Evolutionary conservation across 2,113 vertebrate genomes (phyloP).

Genomic region (Malaclemys terrapin): DNA sequence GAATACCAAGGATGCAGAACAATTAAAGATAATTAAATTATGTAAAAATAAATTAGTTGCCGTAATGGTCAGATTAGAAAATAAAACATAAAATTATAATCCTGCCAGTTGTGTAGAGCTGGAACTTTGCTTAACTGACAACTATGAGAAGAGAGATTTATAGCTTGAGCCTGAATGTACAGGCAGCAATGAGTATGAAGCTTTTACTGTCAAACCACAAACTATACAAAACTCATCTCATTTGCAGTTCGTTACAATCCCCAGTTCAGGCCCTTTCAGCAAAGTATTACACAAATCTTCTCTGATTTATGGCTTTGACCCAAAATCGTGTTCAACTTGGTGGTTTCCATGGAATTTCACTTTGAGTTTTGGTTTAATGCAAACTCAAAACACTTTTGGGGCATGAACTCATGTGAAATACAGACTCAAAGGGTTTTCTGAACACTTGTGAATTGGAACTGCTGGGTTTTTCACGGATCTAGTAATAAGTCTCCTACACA

Average conservation of each 20-base stretch:
- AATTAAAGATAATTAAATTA: conserved; percentile 67
- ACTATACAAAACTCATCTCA: background rate
- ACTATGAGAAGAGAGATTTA: conserved; percentile 38
- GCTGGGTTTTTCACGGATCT: rapidly evolving
- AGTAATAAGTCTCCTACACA: background rate
- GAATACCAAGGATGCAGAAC: conserved; percentile 55
- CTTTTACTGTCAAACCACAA: conserved; percentile 35
- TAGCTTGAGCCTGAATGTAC: conserved; percentile 35
- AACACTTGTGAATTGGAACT: background rate
- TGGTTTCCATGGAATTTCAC: background rate
- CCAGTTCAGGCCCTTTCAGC: background rate
- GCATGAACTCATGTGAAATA: background rate
- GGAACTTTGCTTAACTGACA: conserved; percentile 52
- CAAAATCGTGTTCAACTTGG: background rate
- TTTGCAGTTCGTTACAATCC: background rate
- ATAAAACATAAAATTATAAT: conserved; percentile 45
- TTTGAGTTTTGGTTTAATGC: background rate
- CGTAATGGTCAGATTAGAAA: conserved; percentile 63
- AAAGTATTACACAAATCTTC: background rate
- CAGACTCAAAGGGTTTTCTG: background rate
- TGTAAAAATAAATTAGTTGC: conserved; percentile 65
- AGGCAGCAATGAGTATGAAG: background rate
- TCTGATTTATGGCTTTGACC: background rate
- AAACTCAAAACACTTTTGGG: rapidly evolving
- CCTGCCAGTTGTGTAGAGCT: conserved; percentile 46